phyloP scores from a whole-genome alignment of 2,113 vertebrate genomes.

The Austrofundulus limnaeus region DNA sequence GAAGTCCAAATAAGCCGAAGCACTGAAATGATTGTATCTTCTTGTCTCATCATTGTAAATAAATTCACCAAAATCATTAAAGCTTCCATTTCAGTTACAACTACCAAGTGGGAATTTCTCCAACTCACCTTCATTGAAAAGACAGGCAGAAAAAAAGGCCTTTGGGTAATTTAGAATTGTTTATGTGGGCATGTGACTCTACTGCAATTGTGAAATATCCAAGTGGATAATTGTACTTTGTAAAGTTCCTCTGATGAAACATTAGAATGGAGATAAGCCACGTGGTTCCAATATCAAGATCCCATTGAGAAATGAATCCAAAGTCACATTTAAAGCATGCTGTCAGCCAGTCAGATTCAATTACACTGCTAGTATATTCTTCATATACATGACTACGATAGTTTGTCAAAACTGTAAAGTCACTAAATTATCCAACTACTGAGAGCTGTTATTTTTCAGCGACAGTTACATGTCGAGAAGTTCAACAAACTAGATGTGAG shows the following conservation, averaged over 20 bases:
- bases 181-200: conserved; percentile 23
- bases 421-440: no score
- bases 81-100: conserved; percentile 36
- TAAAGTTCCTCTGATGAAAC: conserved; percentile 26
- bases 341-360: background rate
- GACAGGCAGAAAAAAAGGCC: background rate
- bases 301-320: background rate
- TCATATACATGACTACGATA: background rate
- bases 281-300: conserved; percentile 31
- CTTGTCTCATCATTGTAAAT: no score
- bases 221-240: conserved; percentile 15
- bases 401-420: no score
- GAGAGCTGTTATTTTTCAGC: no score
- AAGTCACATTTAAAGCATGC: conserved; percentile 4
- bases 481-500: no score
- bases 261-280: conserved; percentile 17
- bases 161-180: background rate
- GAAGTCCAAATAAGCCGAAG: background rate
- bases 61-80: background rate
- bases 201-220: conserved; percentile 7
- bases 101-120: background rate
- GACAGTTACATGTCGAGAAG: no score
- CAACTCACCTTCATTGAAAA: background rate
- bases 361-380: background rate
- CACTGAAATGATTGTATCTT: background rate